Percentiles rank a stretch among this genome's conserved stretches.
Evolutionary conservation across 2,888 invertebrate genomes (phyloP).

Genomic region (Drosophila helvetica): DNA sequence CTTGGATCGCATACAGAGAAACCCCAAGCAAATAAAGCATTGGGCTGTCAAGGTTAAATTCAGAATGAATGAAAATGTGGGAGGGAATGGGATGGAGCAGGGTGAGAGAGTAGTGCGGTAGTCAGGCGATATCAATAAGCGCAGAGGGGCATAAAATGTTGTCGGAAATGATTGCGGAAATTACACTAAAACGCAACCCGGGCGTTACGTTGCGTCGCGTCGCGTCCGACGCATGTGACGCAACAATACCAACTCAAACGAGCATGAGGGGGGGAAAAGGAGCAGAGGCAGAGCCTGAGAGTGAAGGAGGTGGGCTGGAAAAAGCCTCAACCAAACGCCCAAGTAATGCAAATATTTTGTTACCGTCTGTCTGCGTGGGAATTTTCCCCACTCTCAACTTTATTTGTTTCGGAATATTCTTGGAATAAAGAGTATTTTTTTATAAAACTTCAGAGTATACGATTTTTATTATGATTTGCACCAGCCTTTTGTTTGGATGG

Average conservation of each 20-base stretch:
- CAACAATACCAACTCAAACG: conserved; percentile 12
- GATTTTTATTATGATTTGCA: too few relatives aligned
- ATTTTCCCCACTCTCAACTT: background rate
- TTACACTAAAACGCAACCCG: conserved; percentile 71
- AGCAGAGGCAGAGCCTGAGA: background rate
- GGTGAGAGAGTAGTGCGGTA: conserved; percentile 25
- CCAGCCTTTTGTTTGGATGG: too few relatives aligned
- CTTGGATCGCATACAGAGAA: background rate
- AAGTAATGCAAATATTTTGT: conserved; percentile 65
- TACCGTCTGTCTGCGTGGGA: conserved; percentile 34
- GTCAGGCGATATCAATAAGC: conserved; percentile 54
- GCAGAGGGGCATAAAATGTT: conserved; percentile 63
- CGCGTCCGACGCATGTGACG: conserved; percentile 44
- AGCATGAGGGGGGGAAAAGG: background rate
- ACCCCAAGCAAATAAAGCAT: background rate
- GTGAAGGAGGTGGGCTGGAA: background rate
- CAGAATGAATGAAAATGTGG: background rate
- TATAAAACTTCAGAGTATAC: too few relatives aligned
- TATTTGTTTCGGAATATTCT: conserved; percentile 9
- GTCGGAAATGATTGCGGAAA: conserved; percentile 77
- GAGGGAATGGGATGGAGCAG: conserved; percentile 21
- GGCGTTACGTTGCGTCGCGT: background rate
- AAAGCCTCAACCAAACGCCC: conserved; percentile 15
- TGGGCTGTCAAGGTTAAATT: background rate
- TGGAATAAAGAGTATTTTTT: background rate